A percentile compares a stretch with the other conserved stretches of the same genome.
phyloP scores from a whole-genome alignment of 37 sponge, comb jelly and placozoan species.

The Spongilla lacustris region DNA sequence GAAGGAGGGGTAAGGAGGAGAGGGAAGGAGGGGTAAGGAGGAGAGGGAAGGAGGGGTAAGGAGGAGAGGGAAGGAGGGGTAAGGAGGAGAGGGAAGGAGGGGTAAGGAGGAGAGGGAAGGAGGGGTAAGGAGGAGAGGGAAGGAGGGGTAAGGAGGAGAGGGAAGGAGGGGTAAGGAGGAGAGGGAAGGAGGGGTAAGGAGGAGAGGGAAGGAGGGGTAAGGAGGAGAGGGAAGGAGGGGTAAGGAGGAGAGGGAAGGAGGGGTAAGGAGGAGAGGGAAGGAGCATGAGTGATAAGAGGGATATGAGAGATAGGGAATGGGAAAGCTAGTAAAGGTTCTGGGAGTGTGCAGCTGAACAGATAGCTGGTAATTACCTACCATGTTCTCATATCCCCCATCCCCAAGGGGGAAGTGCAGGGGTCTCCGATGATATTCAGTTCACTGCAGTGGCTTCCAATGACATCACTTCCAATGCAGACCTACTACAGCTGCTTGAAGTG shows the following conservation, averaged over 20 bases:
- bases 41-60: neutral
- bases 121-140: neutral
- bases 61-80: neutral
- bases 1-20: neutral
- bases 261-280: neutral
- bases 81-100: neutral
- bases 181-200: neutral
- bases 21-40: neutral
- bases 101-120: neutral
- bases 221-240: neutral
- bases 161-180: neutral
- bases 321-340: neutral
- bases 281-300: neutral
- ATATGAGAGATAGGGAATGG: neutral
- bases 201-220: neutral
- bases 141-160: neutral
- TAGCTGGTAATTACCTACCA: neutral
- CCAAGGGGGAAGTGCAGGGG: neutral
- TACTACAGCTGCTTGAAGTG: conserved; percentile 72
- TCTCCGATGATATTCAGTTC: conserved; percentile 20
- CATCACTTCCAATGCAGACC: conserved; percentile 30
- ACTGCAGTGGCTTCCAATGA: conserved; percentile 70
- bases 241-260: neutral
- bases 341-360: too few relatives aligned
- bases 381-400: neutral